phyloP scores from a whole-genome alignment of 2,113 vertebrate genomes.

The Alexandromys fortis region DNA sequence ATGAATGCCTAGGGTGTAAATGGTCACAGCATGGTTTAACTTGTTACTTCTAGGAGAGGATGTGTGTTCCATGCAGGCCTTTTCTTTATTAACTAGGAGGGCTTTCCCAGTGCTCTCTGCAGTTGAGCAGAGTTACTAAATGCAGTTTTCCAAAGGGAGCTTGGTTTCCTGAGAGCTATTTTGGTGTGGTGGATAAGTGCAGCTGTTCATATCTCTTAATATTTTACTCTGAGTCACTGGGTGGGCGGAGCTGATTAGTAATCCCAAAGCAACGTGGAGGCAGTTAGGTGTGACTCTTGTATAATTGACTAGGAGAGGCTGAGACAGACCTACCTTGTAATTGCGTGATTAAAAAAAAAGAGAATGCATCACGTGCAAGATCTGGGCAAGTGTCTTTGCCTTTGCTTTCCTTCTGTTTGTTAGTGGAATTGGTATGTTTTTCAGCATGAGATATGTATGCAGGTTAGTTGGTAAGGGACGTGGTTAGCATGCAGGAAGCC shows the following conservation, averaged over 20 bases:
- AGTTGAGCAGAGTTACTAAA: slow-evolving; percentile 61
- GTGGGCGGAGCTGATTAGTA: slow-evolving; percentile 78
- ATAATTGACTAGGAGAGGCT: slow-evolving; percentile 66
- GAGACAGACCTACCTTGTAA: background rate
- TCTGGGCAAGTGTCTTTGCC: background rate
- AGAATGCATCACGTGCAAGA: background rate
- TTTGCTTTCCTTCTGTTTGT: slow-evolving; percentile 46
- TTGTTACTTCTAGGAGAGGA: background rate
- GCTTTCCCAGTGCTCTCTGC: slow-evolving; percentile 33
- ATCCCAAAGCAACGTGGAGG: slow-evolving; percentile 69
- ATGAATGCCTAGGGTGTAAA: background rate
- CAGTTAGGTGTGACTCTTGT: slow-evolving; percentile 22
- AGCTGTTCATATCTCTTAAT: slow-evolving; percentile 82
- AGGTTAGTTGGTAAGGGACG: background rate
- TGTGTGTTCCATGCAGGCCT: background rate
- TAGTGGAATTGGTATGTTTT: background rate
- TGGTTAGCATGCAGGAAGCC: background rate
- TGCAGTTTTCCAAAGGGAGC: slow-evolving; percentile 72
- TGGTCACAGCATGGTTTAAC: background rate
- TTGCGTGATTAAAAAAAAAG: background rate
- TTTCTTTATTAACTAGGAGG: slow-evolving; percentile 25
- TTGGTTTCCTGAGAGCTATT: slow-evolving; percentile 85
- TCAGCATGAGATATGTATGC: background rate
- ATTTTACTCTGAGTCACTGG: slow-evolving; percentile 69
- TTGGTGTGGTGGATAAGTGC: slow-evolving; percentile 76